A percentile compares a stretch with the other conserved stretches of the same genome.
These are phyloP conservation scores for Synchiropus splendidus DNA, from an alignment of 2,113 vertebrate genomes.

Conservation along the genomic window DNA sequence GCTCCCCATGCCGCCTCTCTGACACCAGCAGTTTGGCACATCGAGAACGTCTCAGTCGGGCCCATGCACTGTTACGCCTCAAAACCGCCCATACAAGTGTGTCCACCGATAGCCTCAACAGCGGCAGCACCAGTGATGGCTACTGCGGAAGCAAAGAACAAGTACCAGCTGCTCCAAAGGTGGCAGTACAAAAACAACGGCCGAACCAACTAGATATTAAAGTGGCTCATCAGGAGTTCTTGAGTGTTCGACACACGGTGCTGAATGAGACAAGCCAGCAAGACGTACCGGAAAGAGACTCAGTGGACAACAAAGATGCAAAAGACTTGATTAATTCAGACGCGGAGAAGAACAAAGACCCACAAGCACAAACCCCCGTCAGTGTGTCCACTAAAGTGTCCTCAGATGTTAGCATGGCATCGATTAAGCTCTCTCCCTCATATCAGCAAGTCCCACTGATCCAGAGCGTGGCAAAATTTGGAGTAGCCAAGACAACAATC, in stretches of 20 bases:
- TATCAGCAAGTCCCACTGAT: conserved; percentile 84
- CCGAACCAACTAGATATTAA: conserved; percentile 86
- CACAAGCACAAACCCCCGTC: conserved; percentile 51
- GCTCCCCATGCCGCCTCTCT: conserved; percentile 79
- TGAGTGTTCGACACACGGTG: conserved; percentile 15
- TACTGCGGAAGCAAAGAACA: conserved; percentile 82
- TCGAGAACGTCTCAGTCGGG: conserved; percentile 69
- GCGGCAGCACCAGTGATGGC: conserved; percentile 83
- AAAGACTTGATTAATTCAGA: conserved; percentile 47
- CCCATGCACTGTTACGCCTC: conserved; percentile 76
- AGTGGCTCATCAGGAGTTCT: conserved; percentile 57
- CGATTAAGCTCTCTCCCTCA: conserved; percentile 87
- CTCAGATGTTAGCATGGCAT: conserved; percentile 71
- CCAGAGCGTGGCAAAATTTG: conserved; percentile 63
- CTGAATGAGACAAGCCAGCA: conserved; percentile 47
- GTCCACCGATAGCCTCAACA: conserved; percentile 91
- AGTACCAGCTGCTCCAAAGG: conserved; percentile 63
- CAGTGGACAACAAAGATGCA: conserved; percentile 48
- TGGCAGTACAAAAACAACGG: conserved; percentile 65
- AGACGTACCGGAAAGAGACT: conserved; percentile 66
- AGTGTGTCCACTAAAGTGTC: conserved; percentile 63
- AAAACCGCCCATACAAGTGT: conserved; percentile 79
- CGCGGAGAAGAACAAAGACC: conserved; percentile 62
- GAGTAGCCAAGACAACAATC: conserved; percentile 54
- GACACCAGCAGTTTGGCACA: conserved; percentile 66